Evolutionary conservation across 2,797 vertebrate species (phyloP), one percentile per base, ranked within the genome.

Genomic region (Phoebastria nigripes): DNA sequence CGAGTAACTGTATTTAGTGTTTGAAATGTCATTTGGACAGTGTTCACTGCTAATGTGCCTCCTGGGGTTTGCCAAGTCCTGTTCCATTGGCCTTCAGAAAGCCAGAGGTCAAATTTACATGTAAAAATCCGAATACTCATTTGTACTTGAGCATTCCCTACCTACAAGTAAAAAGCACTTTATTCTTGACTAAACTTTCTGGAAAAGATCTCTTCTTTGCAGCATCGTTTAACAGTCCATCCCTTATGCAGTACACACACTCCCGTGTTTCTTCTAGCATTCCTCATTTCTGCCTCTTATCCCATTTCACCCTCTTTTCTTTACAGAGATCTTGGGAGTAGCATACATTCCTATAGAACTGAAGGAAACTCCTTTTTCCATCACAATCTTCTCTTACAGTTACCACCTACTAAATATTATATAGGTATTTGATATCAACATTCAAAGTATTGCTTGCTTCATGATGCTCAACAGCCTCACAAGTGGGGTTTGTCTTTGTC

Each of bases 11-110:
- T 51, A 87, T 69, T 82, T 92, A 84, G 80, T 81, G 59, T 79
- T 83, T 87, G 91, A 95, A 93, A 87, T 66, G 51, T 70, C 77
- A 87, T 88, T 71, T 77, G 74, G 62, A 56, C 42, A 28, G n/a
- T 42, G 42, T 62, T 93, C 41, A 41, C 61, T 63, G 59, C 52
- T 81, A 56, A 85, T 39, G 37, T 71, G 69, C 77, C 76, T 91
- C 42, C 79, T 28, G 47, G 54, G 61, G 28, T 66, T 80, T 90
- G 46, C 76, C 28, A 52, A 91, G 35, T 22, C 73, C 73, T 71
- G 63, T 55, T 89, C 55, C 54, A 2, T 4, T 33, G n/a, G 80
- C 73, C 80, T 92, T 82, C 80, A 84, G 83, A 86, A 49, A 93
- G 73, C 41, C 77, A 92, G 84, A 76, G 62, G 89, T 91, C 71